Conservation (phyloP, 2,888 invertebrate genomes). For the Phyto melanocephala region DNA sequence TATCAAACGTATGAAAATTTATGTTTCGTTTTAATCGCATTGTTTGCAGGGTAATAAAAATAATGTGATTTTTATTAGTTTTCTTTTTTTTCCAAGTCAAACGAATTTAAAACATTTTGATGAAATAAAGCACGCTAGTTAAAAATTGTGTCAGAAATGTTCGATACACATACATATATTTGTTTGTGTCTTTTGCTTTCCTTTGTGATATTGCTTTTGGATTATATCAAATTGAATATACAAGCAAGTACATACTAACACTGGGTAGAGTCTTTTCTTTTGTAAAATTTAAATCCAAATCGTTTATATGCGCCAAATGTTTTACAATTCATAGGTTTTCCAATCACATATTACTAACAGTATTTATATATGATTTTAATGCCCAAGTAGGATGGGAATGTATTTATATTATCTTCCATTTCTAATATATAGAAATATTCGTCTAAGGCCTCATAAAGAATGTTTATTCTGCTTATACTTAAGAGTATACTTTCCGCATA, state of each 20-base stretch:
- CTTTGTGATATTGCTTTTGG: neutral
- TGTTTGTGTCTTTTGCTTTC: neutral
- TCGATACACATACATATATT: neutral
- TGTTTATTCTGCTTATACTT: no score
- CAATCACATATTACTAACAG: neutral
- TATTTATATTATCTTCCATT: no score
- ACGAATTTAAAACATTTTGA: constrained; percentile 17
- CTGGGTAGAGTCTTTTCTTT: neutral
- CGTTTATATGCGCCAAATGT: neutral
- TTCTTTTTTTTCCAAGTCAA: constrained; percentile 2
- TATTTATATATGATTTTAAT: no score
- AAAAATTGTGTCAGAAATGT: neutral
- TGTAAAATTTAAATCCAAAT: neutral
- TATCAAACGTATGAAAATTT: constrained; percentile 23
- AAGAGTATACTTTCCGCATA: no score
- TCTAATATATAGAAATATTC: no score
- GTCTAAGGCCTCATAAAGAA: no score
- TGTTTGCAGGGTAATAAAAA: constrained; percentile 31
- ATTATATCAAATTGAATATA: neutral
- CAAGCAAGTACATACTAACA: neutral
- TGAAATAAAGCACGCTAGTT: neutral
- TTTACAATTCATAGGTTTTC: neutral
- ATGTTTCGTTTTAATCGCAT: constrained; percentile 43
- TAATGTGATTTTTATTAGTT: constrained; percentile 36
- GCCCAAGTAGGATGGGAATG: no score